These are phyloP conservation scores for Crematogaster levior DNA, from an alignment of 2,888 invertebrate genomes.

Conservation along the genomic window DNA sequence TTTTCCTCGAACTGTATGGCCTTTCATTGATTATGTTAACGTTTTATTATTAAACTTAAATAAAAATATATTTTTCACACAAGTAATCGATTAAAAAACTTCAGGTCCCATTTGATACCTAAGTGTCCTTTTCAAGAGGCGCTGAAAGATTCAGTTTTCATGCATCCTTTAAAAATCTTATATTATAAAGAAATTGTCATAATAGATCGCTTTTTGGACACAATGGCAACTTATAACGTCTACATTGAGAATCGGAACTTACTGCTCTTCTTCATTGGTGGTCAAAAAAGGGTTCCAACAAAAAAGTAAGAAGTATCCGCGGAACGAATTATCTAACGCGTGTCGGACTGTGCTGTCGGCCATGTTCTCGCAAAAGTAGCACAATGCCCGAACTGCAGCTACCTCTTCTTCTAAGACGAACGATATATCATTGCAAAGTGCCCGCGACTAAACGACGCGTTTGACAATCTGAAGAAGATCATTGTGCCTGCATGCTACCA, in stretches of 20 bases:
- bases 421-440: constrained; percentile 73
- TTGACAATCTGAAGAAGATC: constrained; percentile 40
- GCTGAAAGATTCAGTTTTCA: constrained; percentile 27
- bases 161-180: constrained; percentile 2
- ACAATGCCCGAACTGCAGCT: constrained; percentile 56
- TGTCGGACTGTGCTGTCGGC: constrained; percentile 58
- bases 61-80: background rate
- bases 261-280: background rate
- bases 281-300: constrained; percentile 33
- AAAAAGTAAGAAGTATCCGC: constrained; percentile 54
- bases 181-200: constrained; percentile 17
- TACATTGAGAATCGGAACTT: background rate
- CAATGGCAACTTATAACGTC: constrained; percentile 49
- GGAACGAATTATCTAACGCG: constrained; percentile 82
- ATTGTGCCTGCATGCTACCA: background rate
- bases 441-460: constrained; percentile 68
- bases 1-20: background rate
- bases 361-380: constrained; percentile 58
- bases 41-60: background rate
- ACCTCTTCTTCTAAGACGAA: constrained; percentile 59
- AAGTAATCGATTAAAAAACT: background rate
- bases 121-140: background rate
- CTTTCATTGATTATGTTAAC: background rate
- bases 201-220: constrained; percentile 35
- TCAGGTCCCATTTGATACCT: background rate